Conservation (phyloP, 2,888 invertebrate species). For the Lomographa bimaculata region DNA sequence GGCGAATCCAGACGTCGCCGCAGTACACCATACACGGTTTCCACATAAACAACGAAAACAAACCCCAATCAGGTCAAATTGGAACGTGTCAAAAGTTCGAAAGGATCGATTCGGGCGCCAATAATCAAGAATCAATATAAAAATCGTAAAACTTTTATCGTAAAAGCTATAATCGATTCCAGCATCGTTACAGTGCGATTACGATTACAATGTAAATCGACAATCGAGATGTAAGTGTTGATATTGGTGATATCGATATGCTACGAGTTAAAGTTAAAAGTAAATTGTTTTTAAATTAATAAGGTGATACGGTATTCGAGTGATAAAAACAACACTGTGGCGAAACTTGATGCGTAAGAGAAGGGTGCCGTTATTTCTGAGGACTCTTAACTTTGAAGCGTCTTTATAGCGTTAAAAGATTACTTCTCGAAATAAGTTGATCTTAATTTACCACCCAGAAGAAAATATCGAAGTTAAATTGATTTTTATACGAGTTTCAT, state of each 20-base stretch:
- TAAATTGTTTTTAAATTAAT: slow-evolving; percentile 33
- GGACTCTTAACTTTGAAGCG: slow-evolving; percentile 12
- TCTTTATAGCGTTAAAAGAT: neutral
- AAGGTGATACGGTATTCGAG: slow-evolving; percentile 36
- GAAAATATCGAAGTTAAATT: slow-evolving; percentile 7
- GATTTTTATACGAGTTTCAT: slow-evolving; percentile 1
- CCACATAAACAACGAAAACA: slow-evolving; percentile 50
- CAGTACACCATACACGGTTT: neutral
- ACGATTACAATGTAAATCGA: slow-evolving; percentile 35
- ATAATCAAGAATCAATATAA: slow-evolving; percentile 56
- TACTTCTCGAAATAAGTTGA: slow-evolving; percentile 10
- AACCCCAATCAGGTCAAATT: slow-evolving; percentile 50
- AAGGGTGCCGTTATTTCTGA: slow-evolving; percentile 12
- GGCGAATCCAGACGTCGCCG: too few relatives aligned
- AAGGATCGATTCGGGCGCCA: slow-evolving; percentile 50
- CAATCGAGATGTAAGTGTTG: slow-evolving; percentile 25
- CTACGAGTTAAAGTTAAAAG: slow-evolving; percentile 26
- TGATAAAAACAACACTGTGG: slow-evolving; percentile 36
- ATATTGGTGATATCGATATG: slow-evolving; percentile 28
- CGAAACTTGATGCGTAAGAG: slow-evolving; percentile 8
- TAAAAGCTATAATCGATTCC: slow-evolving; percentile 48
- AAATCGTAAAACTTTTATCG: slow-evolving; percentile 69
- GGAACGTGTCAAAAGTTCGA: slow-evolving; percentile 70
- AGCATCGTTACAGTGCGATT: slow-evolving; percentile 35
- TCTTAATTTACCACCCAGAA: slow-evolving; percentile 12